Base-by-base conservation (phyloP, 2,888 invertebrate genomes). In the Diloba caeruleocephala region DNA sequence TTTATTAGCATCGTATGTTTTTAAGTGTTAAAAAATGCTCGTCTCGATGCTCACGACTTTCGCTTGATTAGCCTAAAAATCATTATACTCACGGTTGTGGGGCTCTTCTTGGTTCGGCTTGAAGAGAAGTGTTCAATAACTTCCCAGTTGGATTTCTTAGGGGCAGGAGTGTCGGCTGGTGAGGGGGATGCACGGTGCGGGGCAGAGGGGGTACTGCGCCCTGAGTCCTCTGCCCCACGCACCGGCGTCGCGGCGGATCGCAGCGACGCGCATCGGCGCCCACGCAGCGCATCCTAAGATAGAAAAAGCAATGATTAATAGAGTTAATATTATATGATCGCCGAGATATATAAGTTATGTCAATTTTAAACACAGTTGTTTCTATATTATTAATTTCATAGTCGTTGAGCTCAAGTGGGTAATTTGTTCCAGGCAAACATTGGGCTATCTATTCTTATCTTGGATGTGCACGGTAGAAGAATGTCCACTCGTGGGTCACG, bases 91-190 rank as follows among this genome's bases (percentile, higher is more conserved):
- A 93, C 93, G 34, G 88, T 69, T 25, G 90, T 88, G 1, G 91
- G 94, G 80, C 95, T 94, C 57, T 93, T 94, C 71, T 94, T 94
- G 72, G 82, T 92, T 62, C 94, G 94, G 78, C 92, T 95, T 19
- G 95, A 94, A 53, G 95, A 96, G 89, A 97, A 97, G 89, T 98
- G 97, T 86, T 98, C 97, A 77, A 98, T 97, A 71, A 98, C 97
- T 85, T 97, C 97, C 97, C 97, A 98, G 90, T 98, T 97, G 76
- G 97, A 97, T 85, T 97, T 97, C 85, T 95, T 95, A 2, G 95
- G 94, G 1, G 95, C 95, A 13, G 89, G 88, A 0, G 89, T 84
- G 32, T 84, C 88, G 0, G 95, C 95, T 33, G 95, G 95, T 13
- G 95, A 90, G 60, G 95, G 83, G 45, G 94, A 85, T 53, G 94